Percentiles rank a stretch among this genome's conserved stretches.
Conservation (phyloP, 2,113 vertebrate genomes). For the Proterorhinus semilunaris region DNA sequence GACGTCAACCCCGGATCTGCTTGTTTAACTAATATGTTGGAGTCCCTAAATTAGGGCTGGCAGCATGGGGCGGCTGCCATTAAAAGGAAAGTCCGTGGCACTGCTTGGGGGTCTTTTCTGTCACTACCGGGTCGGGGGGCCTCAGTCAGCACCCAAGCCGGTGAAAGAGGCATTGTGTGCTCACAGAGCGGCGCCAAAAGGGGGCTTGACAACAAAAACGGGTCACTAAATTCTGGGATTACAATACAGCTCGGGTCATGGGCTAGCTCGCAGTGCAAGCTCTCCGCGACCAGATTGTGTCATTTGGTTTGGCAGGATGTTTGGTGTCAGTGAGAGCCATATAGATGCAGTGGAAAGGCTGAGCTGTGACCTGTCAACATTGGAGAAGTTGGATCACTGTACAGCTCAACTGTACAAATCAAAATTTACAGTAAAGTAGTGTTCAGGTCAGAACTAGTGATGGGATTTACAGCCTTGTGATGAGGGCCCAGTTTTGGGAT, state of each 20-base stretch:
- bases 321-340: conserved; percentile 31
- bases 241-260: conserved; percentile 64
- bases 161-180: conserved; percentile 69
- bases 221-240: conserved; percentile 70
- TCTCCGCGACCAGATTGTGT: conserved; percentile 45
- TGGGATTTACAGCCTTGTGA: no score
- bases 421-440: no score
- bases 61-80: conserved; percentile 23
- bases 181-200: conserved; percentile 64
- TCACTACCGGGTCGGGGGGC: conserved; percentile 53
- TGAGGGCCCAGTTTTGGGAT: no score
- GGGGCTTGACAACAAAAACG: conserved; percentile 72
- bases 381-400: neutral
- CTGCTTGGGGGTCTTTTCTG: conserved; percentile 40
- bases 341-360: conserved; percentile 39
- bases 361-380: conserved; percentile 14
- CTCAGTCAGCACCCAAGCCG: conserved; percentile 56
- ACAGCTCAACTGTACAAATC: no score
- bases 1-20: conserved; percentile 49
- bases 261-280: conserved; percentile 38
- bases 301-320: conserved; percentile 34
- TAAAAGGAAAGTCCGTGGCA: neutral
- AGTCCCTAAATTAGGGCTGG: conserved; percentile 55
- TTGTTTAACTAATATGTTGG: conserved; percentile 50
- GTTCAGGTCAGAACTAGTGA: no score